Percentiles rank a stretch among this genome's conserved stretches.
These are phyloP conservation scores for Ichneumoninae sp. DNA, from an alignment of 2,888 invertebrate species.

Conservation along the genomic window DNA sequence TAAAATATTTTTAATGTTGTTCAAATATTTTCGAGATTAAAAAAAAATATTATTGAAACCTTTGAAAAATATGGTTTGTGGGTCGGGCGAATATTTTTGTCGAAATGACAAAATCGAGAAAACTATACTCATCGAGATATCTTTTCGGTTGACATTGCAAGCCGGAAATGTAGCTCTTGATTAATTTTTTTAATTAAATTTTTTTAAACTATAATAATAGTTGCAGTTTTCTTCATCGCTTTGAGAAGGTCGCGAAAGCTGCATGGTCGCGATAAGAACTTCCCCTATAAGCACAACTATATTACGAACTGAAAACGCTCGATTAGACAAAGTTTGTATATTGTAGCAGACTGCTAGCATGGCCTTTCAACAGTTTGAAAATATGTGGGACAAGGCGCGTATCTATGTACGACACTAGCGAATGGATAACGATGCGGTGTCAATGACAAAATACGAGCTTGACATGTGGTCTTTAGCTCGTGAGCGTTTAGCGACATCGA, in stretches of 20 bases:
- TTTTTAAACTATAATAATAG: neutral
- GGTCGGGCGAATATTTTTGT: neutral
- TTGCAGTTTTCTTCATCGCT: neutral
- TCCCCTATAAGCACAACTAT: neutral
- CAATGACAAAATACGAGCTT: constrained; percentile 28
- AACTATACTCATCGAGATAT: no score
- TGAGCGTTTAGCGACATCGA: neutral
- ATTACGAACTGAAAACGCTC: neutral
- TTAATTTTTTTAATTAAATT: no score
- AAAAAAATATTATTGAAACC: no score
- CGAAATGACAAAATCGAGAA: neutral
- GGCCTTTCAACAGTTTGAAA: constrained; percentile 13
- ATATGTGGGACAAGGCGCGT: constrained; percentile 19
- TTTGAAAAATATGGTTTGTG: no score
- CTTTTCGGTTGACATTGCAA: no score
- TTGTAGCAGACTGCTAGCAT: neutral
- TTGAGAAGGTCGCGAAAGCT: neutral
- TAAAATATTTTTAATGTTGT: no score
- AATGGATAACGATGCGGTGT: constrained; percentile 15
- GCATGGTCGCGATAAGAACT: neutral
- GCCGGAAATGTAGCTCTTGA: no score
- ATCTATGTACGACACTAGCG: constrained; percentile 6
- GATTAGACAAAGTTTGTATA: neutral
- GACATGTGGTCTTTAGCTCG: constrained; percentile 1
- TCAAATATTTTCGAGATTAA: no score